Evolutionary conservation across 2,888 invertebrate genomes (phyloP).

Genomic region (Globia sparganii): DNA sequence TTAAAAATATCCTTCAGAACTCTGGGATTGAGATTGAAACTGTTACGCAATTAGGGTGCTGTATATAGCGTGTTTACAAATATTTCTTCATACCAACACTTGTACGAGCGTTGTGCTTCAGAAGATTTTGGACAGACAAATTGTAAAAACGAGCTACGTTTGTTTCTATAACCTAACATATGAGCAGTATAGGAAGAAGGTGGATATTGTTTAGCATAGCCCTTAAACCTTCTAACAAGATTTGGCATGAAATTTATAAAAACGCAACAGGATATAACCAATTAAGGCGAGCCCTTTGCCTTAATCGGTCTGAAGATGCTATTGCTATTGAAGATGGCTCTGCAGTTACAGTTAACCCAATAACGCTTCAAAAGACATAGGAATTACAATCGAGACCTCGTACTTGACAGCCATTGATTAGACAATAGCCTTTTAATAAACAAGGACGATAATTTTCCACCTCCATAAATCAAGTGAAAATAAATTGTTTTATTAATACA

Average conservation of each 20-base stretch:
- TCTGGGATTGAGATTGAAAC: too few relatives aligned
- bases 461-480: slow-evolving; percentile 23
- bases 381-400: neutral
- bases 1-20: too few relatives aligned
- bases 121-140: neutral
- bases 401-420: slow-evolving; percentile 6
- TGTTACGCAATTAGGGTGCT: too few relatives aligned
- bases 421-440: slow-evolving; percentile 6
- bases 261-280: neutral
- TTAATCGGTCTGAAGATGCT: neutral
- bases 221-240: too few relatives aligned
- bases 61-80: neutral
- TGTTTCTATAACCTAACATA: neutral
- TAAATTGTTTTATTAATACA: slow-evolving; percentile 37
- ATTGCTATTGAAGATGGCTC: neutral
- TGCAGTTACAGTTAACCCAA: slow-evolving; percentile 18
- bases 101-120: neutral
- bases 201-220: neutral
- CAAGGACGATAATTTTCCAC: slow-evolving; percentile 19
- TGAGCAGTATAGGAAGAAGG: neutral
- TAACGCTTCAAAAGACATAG: neutral
- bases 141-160: neutral
- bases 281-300: neutral
- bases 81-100: neutral
- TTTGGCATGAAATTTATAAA: neutral